Base-by-base conservation (phyloP, 2,888 invertebrate species). In the Mongoloraphidia duomilia region DNA sequence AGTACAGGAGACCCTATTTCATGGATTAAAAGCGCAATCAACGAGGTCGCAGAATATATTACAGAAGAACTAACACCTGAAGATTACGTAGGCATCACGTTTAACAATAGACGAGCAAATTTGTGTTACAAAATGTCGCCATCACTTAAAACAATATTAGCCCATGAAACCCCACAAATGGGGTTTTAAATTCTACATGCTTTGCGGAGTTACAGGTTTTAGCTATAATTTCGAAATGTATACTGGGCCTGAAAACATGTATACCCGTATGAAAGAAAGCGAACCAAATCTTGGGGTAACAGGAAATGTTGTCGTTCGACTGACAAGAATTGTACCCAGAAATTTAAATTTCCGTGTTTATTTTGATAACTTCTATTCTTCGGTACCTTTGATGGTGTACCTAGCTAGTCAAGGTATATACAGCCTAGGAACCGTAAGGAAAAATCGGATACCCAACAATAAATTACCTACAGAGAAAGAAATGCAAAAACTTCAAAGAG, bases 291-390 rank as follows among this genome's bases (percentile, higher is more conserved):
- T 64, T 41, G 64, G 62, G 34, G 58, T 60, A 40, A 55, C 55
- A 55, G 54, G 54, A 46, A 64, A 61, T 56, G 54, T 62, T 35
- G 61, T 64, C 10, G 56, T 64, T 10, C 54, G 63, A n/a, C 54
- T 65, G 35, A 49, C 57, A 17, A 46, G 61, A 46, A 55, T 52
- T 34, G 53, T 64, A 45, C 61, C 61, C 39, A 51, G 46, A 52
- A 55, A 58, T 41, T 50, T 56, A 49, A 61, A 62, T 52, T 59
- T 60, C 49, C 46, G 52, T 52, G 13, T 65, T n/a, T 65, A 60
- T 53, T 62, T 59, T 53, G 61, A 63, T 49, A 63, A 61, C 52
- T 61, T 58, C 49, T 64, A 58, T 46, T 59, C 59, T n/a, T 56
- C 58, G 26, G 8, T 61, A 34, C 54, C 50, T 39, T 52, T 63